Conservation (phyloP, 2,888 invertebrate genomes). For the Sesia apiformis region DNA sequence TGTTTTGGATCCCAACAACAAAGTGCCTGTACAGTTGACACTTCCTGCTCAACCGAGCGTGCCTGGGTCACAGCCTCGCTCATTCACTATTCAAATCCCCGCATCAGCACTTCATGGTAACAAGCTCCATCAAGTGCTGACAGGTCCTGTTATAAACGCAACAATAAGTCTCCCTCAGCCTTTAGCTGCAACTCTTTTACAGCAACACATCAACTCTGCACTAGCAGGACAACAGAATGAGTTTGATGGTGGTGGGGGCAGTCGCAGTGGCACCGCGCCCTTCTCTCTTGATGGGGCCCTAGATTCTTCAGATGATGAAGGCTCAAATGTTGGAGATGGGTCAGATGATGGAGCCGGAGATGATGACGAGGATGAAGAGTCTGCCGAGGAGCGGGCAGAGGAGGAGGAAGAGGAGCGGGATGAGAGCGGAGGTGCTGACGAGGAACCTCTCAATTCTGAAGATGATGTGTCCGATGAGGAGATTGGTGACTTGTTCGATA, state of each 20-base stretch:
- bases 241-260: constrained; percentile 65
- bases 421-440: constrained; percentile 76
- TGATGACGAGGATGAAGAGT: constrained; percentile 85
- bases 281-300: constrained; percentile 77
- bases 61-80: constrained; percentile 80
- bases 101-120: constrained; percentile 87
- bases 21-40: constrained; percentile 80
- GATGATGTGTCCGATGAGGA: constrained; percentile 99
- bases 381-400: constrained; percentile 78
- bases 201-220: constrained; percentile 91
- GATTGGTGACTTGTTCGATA: constrained; percentile 95
- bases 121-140: constrained; percentile 81
- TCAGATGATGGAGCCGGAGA: constrained; percentile 82
- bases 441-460: constrained; percentile 96
- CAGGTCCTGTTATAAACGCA: constrained; percentile 91
- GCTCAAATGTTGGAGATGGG: constrained; percentile 73
- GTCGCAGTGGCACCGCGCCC: constrained; percentile 55
- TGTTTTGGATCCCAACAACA: constrained; percentile 57
- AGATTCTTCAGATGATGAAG: constrained; percentile 84
- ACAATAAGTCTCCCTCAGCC: constrained; percentile 90
- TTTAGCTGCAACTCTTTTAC: constrained; percentile 87
- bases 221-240: constrained; percentile 71
- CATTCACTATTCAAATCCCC: constrained; percentile 93
- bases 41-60: constrained; percentile 86
- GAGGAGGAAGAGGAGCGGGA: constrained; percentile 82